These are phyloP conservation scores for Ormia ochracea DNA, from an alignment of 2,888 invertebrate genomes.

Conservation along the genomic window DNA sequence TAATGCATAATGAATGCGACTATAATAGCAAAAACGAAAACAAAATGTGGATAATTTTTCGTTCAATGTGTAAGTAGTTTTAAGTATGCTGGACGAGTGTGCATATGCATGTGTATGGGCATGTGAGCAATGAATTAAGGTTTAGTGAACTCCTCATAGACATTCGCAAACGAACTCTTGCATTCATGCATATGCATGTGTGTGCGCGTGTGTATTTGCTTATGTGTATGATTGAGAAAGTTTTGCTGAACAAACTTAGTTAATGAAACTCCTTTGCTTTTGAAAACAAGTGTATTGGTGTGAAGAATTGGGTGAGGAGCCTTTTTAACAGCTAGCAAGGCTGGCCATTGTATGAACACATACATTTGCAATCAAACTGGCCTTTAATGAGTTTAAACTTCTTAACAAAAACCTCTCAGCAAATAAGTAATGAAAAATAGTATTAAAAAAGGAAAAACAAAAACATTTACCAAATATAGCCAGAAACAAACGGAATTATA, in stretches of 20 bases:
- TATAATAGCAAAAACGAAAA: constrained; percentile 17
- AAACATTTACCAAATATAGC: constrained; percentile 32
- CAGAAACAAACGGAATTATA: constrained; percentile 60
- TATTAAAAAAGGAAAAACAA: constrained; percentile 6
- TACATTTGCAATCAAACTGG: constrained; percentile 40
- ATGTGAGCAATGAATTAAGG: constrained; percentile 48
- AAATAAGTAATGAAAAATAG: constrained; percentile 51
- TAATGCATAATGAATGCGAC: constrained; percentile 72
- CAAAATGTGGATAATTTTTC: constrained; percentile 52
- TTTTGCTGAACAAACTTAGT: constrained; percentile 59
- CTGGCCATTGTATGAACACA: constrained; percentile 31
- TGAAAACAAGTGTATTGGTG: not conserved
- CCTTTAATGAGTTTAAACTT: constrained; percentile 61
- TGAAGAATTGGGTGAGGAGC: not conserved
- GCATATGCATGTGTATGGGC: constrained; percentile 3
- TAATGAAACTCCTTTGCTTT: constrained; percentile 56
- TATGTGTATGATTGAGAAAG: constrained; percentile 29
- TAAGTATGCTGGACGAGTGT: not conserved
- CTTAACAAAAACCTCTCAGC: constrained; percentile 45
- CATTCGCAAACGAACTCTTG: constrained; percentile 12
- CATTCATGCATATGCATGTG: not conserved
- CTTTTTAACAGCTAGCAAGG: not conserved
- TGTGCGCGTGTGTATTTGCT: not conserved
- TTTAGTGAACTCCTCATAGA: constrained; percentile 56
- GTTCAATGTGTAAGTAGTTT: constrained; percentile 32